Base-by-base conservation (phyloP, 2,797 vertebrate species). In the Pelochelys cantorii region DNA sequence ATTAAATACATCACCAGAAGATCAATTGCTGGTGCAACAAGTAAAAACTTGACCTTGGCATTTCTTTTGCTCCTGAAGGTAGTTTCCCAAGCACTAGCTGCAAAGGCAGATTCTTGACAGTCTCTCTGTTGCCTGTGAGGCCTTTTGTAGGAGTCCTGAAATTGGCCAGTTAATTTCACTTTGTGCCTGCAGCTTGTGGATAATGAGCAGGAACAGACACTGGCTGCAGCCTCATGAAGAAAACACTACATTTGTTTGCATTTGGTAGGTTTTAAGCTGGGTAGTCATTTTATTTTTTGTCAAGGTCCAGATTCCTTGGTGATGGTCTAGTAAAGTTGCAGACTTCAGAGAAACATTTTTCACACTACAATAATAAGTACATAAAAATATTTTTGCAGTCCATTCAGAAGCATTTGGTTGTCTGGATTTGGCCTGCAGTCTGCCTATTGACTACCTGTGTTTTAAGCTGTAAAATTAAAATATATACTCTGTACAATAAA, bases 31-130 rank as follows among this genome's bases (percentile, higher is more conserved):
- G 42, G 42, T 48, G 42, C 42, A 48, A 48, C 42, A 48, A 48
- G 42, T 48, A 48, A 48, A 48, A 48, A 48, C 42, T 48, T 48
- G 42, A 48, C 42, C 42, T 48, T 48, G 42, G 42, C 78, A 14
- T 91, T 94, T 91, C 75, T n/a, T 92, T 68, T 60, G 34, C 29
- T 60, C 42, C 31, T 54, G 34, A 20, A 29, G 81, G 9, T 18
- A 37, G 11, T 83, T 93, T 93, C 84, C 52, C 56, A 89, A 83
- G 79, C 60, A 91, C 34, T 71, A 71, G 18, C 34, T 71, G 83
- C 71, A 85, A 85, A 87, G 56, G 57, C 89, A 52, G 55, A 27
- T 91, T 81, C 79, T 31, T 87, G 37, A 84, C 90, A 37, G 65
- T 20, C 94, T 88, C 74, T n/a, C 59, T 17, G 60, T 53, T 95